Evolutionary conservation across 2,797 vertebrate species (phyloP), one percentile per base, ranked within the genome.

Genomic region (Crypturellus tataupa): DNA sequence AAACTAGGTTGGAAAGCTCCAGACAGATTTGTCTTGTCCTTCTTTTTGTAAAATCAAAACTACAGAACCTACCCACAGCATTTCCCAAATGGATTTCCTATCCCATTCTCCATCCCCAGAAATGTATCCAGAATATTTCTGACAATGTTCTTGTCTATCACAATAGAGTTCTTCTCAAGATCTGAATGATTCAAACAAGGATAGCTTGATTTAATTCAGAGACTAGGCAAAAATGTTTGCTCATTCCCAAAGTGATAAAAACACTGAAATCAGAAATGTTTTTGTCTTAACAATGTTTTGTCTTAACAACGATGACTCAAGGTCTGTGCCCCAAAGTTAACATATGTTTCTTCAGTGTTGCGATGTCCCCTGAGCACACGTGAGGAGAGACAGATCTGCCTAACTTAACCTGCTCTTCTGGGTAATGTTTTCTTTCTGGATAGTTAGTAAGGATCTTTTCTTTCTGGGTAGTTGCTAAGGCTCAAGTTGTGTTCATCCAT

Each of bases 371-470:
- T 67, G 53, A 60, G 53, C n/a, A 80, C 87, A 75, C 60, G 23
- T 56, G 63, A 17, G 25, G 62, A 85, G 10, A 77, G 71, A n/a
- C 79, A 89, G 60, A 78, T 85, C 64, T 73, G 33, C 24, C 93
- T 90, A 64, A 68, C 76, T 91, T 46, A 44, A 75, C 76, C 87
- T 87, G 51, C 23, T 77, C 35, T 77, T 72, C 78, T 89, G 39
- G 33, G 39, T 80, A 33, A 75, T 56, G 11, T 56, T n/a, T 56
- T n/a, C 53, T 31, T 56, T 56, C 53, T 56, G 53, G 15, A 16
- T 7, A 49, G 60, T 82, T 72, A 82, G n/a, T 68, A 89, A 89
- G 8, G 47, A 29, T 49, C 47, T 24, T 49, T 49, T 49, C 47
- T 49, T 49, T 49, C 47, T 49, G 21, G 25, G 25, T 6, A 47